Evolutionary conservation across 2,888 invertebrate species (phyloP), one percentile per base, ranked within the genome.

Genomic region (Spisula solida): DNA sequence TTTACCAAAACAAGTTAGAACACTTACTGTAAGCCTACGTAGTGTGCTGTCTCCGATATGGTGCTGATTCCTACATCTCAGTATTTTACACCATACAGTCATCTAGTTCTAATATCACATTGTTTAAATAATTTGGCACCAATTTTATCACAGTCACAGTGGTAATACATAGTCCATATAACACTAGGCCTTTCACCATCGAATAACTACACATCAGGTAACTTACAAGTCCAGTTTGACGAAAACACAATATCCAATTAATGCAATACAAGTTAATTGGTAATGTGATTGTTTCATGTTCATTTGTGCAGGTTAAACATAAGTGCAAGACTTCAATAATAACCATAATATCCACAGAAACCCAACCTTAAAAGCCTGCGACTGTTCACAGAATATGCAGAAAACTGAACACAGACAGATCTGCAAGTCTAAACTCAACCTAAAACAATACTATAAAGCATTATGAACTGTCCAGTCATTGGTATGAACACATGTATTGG

Each of bases 111-210:
- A 85, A 85, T 85, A 85, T 85, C 85, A 85, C 85, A 85, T 48
- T 51, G 78, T 85, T 84, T 80, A n/a, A 31, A 56, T 25, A 41
- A 85, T 85, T 85, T 85, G 85, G 85, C 85, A 85, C 85, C 83
- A 85, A 55, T 48, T 29, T 51, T 85, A 85, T 85, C 85, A 85
- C 79, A 79, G 79, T 85, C 55, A 85, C 10, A 66, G n/a, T 66
- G 25, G 41, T 75, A 75, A 75, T 75, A 75, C 75, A 75, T 75
- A 75, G 25, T 66, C 60, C n/a, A 66, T 66, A 66, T 12, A 66
- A 66, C 25, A 25, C 60, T 4, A 66, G 60, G 60, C 60, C 60
- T 25, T 66, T 25, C n/a, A 66, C 60, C n/a, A 12, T 66, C 12
- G 0, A 10, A 66, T 66, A n/a, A 66, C 20, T 66, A 25, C 20